phyloP scores from a whole-genome alignment of 2,888 invertebrate genomes.

The Cephus spinipes region DNA sequence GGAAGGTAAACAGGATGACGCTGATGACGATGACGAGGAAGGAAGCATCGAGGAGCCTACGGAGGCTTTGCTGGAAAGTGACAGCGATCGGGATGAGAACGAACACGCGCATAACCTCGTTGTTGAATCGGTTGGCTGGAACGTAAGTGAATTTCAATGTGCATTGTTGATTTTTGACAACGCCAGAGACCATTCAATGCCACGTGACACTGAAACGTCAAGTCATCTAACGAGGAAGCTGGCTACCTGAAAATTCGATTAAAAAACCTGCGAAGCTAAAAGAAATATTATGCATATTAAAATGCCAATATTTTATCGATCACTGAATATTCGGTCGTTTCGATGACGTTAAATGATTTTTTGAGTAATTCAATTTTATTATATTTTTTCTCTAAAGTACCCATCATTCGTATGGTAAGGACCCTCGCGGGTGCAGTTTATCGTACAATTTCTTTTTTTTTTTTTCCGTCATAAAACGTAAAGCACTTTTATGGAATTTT shows the following conservation, averaged over 20 bases:
- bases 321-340: not conserved
- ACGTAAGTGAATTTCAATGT: constrained; percentile 73
- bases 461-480: not conserved
- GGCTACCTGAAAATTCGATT: not conserved
- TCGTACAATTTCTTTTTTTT: not conserved
- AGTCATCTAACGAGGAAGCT: too few species aligned
- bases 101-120: constrained; percentile 73
- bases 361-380: not conserved
- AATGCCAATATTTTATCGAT: not conserved
- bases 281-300: not conserved
- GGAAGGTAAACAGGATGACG: constrained; percentile 62
- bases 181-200: too few species aligned
- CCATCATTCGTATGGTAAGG: not conserved
- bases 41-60: constrained; percentile 60
- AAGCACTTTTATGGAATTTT: not conserved
- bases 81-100: constrained; percentile 76
- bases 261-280: not conserved
- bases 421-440: not conserved
- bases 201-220: too few species aligned
- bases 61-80: constrained; percentile 73
- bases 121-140: constrained; percentile 77
- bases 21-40: constrained; percentile 59
- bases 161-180: not conserved
- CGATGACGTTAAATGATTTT: not conserved
- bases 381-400: not conserved